Conservation (phyloP, 2,888 invertebrate genomes). For the Tiphia femorata region DNA sequence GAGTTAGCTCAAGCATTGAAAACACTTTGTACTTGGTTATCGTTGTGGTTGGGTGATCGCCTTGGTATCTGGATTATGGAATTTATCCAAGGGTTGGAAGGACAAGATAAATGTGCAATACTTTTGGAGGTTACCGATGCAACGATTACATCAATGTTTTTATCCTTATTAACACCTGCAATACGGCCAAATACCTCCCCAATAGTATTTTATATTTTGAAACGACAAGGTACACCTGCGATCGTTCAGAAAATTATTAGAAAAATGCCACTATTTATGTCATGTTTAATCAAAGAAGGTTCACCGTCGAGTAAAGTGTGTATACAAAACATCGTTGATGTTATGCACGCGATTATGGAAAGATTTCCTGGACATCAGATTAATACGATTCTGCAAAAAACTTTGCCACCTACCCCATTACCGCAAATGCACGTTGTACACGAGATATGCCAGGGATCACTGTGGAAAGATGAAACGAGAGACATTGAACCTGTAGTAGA, state of each 20-base stretch:
- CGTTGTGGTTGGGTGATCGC: conserved; percentile 75
- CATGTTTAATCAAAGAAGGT: conserved; percentile 73
- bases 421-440: conserved; percentile 55
- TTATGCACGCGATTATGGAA: conserved; percentile 71
- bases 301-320: conserved; percentile 68
- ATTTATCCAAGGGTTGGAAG: conserved; percentile 76
- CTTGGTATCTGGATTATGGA: conserved; percentile 78
- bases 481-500: conserved; percentile 34
- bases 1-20: conserved; percentile 75
- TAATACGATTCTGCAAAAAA: conserved; percentile 14
- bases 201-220: conserved; percentile 76
- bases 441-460: conserved; percentile 58
- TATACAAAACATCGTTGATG: conserved; percentile 75
- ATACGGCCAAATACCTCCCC: conserved; percentile 73
- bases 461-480: conserved; percentile 59
- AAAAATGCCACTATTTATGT: conserved; percentile 68
- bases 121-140: conserved; percentile 75
- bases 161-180: conserved; percentile 72
- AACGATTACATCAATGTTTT: conserved; percentile 74
- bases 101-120: conserved; percentile 71
- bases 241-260: conserved; percentile 74
- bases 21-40: conserved; percentile 79
- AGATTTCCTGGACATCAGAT: conserved; percentile 69
- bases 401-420: conserved; percentile 52
- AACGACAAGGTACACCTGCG: conserved; percentile 74